Evolutionary conservation across 2,888 invertebrate genomes (phyloP), one percentile per base, ranked within the genome.

Genomic region (Thysanoteuthis rhombus): DNA sequence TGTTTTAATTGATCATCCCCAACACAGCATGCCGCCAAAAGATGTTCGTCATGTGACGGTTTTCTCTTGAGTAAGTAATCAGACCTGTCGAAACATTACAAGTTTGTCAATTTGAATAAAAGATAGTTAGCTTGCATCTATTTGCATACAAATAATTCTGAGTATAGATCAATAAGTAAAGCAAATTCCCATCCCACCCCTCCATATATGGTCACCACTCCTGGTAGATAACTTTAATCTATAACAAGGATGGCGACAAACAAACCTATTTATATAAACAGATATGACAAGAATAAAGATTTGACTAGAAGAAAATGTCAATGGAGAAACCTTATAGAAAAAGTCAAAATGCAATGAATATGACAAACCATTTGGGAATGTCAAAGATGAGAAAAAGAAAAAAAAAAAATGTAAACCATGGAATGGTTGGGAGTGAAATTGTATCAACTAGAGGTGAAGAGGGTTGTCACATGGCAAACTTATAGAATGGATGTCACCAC

Each of bases 321-420:
- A 75, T 75, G 75, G n/a, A 75, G 75, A 75, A 75, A 75, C 75
- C 75, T 75, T 75, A 75, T n/a, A n/a, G 75, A 75, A 75, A 75
- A 75, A 75, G n/a, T 75, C 75, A 75, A 75, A 75, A 75, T 22
- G 75, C 75, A 75, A 75, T 75, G 75, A 75, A 75, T 75, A 75
- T n/a, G 75, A 75, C 75, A 75, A 75, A n/a, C 75, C 75, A 75
- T 75, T 75, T 75, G 75, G 75, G 75, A 75, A 75, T 12, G 19
- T 75, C 3, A 75, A 75, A 75, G 19, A n/a, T 16, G 10, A 12
- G n/a, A n/a, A n/a, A 16, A n/a, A 0, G n/a, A n/a, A n/a, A 47
- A 47, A 22, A 47, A 47, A 10, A 47, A 3, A 52, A 2, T 52
- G 47, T 52, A 16, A 45, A 45, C 12, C 45, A 45, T 45, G 45